A percentile compares a stretch with the other conserved stretches of the same genome.
phyloP scores from a whole-genome alignment of 2,797 vertebrate genomes.

The Clarias pachynema region DNA sequence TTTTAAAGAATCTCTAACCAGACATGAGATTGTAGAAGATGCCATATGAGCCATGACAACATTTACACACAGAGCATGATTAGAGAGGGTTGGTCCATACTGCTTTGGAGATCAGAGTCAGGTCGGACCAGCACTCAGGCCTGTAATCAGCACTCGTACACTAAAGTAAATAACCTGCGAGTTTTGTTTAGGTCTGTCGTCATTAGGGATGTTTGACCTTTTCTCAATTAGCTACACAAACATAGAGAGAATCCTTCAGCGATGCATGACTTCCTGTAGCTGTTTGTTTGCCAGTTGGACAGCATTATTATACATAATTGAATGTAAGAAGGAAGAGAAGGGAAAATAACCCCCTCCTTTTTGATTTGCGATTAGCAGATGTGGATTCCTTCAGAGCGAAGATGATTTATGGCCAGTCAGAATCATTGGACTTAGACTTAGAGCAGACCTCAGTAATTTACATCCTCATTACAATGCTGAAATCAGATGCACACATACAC shows the following conservation, averaged over 20 bases:
- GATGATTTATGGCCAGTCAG: constrained; percentile 54
- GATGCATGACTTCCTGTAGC: constrained; percentile 56
- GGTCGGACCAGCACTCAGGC: constrained; percentile 38
- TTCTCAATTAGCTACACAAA: constrained; percentile 37
- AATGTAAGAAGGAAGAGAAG: constrained; percentile 24
- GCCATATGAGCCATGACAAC: not conserved
- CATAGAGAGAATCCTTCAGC: constrained; percentile 29
- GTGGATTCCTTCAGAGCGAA: constrained; percentile 58
- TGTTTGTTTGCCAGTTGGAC: constrained; percentile 57
- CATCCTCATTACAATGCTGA: constrained; percentile 51
- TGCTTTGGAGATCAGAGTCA: not conserved
- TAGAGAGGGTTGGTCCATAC: too few species aligned
- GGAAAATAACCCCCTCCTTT: constrained; percentile 18
- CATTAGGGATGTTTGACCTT: constrained; percentile 60
- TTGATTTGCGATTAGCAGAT: constrained; percentile 75
- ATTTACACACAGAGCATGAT: not conserved
- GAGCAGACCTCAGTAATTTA: constrained; percentile 55
- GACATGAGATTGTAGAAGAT: not conserved
- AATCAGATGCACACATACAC: constrained; percentile 34
- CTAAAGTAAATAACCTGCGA: constrained; percentile 62
- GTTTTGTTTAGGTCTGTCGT: constrained; percentile 59
- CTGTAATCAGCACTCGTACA: constrained; percentile 24
- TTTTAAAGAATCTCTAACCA: not conserved
- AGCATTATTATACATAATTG: constrained; percentile 47
- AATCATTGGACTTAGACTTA: constrained; percentile 52